A percentile compares a stretch with the other conserved stretches of the same genome.
Evolutionary conservation across 2,113 vertebrate species (phyloP).

Genomic region (Cariama cristata): DNA sequence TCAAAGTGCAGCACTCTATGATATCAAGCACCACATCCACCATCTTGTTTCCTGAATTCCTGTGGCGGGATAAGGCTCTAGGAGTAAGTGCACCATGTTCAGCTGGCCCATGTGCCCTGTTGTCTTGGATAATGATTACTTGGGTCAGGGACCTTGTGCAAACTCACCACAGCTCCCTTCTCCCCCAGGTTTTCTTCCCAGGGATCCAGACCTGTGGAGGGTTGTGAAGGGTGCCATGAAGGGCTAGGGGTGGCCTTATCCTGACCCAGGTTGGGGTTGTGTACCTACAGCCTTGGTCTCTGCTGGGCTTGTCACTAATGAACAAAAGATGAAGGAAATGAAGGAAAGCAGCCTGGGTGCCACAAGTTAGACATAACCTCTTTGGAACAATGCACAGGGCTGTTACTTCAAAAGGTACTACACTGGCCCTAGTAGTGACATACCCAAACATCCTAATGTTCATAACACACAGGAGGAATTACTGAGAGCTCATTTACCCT

Average conservation of each 20-base stretch:
- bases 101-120: too few relatives aligned
- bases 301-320: not conserved
- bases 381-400: not conserved
- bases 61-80: not conserved
- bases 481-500: not conserved
- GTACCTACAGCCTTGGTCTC: not conserved
- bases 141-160: not conserved
- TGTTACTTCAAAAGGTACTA: not conserved
- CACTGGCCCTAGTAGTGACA: not conserved
- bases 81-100: not conserved
- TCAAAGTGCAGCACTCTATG: fast-evolving
- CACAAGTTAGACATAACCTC: not conserved
- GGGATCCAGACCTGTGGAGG: not conserved
- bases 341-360: not conserved
- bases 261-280: fast-evolving
- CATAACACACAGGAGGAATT: not conserved
- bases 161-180: not conserved
- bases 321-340: not conserved
- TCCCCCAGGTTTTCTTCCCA: not conserved
- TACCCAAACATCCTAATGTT: not conserved
- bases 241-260: not conserved
- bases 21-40: not conserved
- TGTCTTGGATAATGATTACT: not conserved
- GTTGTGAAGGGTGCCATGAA: not conserved
- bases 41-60: not conserved